Percentiles rank a stretch among this genome's conserved stretches.
phyloP scores from a whole-genome alignment of 2,113 vertebrate species.

The Orycteropus afer region DNA sequence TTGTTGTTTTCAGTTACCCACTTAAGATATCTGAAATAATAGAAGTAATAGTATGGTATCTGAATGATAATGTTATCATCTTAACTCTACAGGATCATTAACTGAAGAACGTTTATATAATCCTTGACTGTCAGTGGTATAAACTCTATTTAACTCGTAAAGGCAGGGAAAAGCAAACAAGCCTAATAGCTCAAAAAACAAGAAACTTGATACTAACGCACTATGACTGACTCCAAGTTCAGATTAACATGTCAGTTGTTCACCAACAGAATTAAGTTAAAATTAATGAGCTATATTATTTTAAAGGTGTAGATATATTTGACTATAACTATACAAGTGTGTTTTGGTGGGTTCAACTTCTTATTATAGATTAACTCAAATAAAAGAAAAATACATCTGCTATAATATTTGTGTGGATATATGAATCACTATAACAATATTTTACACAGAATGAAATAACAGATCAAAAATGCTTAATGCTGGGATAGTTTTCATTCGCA shows the following conservation, averaged over 20 bases:
- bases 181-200: not conserved
- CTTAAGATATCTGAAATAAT: not conserved
- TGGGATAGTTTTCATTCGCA: conserved; percentile 38
- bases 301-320: conserved; percentile 32
- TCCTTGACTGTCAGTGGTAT: not conserved
- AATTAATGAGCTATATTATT: conserved; percentile 37
- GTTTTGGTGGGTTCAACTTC: conserved; percentile 66
- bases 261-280: conserved; percentile 34
- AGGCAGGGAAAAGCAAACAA: conserved; percentile 36
- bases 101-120: not conserved
- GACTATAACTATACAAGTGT: conserved; percentile 23
- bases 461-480: conserved; percentile 59
- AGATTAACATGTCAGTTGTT: not conserved
- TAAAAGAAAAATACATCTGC: conserved; percentile 51
- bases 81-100: not conserved
- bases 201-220: conserved; percentile 46
- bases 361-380: conserved; percentile 55
- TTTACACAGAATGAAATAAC: conserved; percentile 71
- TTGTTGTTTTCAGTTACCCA: not conserved
- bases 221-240: not conserved
- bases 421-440: conserved; percentile 71
- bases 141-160: conserved; percentile 46
- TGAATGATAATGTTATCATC: not conserved
- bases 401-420: conserved; percentile 71
- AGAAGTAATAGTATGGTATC: not conserved